Evolutionary conservation across 2,113 vertebrate genomes (phyloP).

Genomic region (Globicephala melas): DNA sequence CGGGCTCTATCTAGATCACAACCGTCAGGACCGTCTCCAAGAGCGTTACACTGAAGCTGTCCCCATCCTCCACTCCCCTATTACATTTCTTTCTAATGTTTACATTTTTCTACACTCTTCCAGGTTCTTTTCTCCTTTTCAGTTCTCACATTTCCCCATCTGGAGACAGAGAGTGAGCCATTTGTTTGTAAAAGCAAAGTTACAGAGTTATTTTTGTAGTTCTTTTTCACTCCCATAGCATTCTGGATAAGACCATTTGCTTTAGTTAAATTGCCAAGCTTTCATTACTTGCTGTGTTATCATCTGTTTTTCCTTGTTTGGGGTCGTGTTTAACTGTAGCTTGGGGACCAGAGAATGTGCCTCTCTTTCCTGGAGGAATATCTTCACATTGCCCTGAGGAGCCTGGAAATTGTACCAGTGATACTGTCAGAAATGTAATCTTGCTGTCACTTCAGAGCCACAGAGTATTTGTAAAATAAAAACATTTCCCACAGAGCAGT

Average conservation of each 20-base stretch:
- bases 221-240: not conserved
- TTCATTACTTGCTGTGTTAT: not conserved
- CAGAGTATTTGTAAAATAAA: conserved; percentile 59
- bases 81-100: not conserved
- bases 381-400: not conserved
- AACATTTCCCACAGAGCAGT: not conserved
- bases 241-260: conserved; percentile 25
- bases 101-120: not conserved
- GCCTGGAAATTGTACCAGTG: not conserved
- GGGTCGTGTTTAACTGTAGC: not conserved
- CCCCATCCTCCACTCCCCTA: not conserved
- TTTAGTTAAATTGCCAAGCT: not conserved
- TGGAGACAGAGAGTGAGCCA: not conserved
- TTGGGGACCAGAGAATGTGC: not conserved
- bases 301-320: not conserved
- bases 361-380: not conserved
- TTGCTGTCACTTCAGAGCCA: not conserved
- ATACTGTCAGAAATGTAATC: conserved; percentile 29
- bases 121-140: not conserved
- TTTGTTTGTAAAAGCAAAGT: not conserved
- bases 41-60: not conserved
- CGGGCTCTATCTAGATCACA: not conserved
- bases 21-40: not conserved
- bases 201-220: conserved; percentile 27
- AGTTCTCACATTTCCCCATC: not conserved